Evolutionary conservation across 2,113 vertebrate genomes (phyloP), one percentile per base, ranked within the genome.

Genomic region (Geococcyx californianus): DNA sequence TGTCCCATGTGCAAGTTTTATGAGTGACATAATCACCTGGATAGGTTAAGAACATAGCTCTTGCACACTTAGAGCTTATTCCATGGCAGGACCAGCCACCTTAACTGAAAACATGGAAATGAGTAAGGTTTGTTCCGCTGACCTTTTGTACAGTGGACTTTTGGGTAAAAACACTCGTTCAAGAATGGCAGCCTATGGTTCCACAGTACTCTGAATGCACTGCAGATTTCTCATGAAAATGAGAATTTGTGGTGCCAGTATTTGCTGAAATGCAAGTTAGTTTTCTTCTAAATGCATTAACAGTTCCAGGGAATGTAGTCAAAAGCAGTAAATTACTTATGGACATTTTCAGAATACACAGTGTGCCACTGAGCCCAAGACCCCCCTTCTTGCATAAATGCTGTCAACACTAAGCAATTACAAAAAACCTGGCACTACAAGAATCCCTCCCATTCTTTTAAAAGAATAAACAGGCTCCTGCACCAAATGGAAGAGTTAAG

Each of bases 131-230:
- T 10, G 5, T 68, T 89, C 26, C 26, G 60, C 15, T 6, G 67
- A 3, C 5, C 7, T 56, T 47, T n/a, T 18, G 10, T 36, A 29
- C 7, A 24, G 38, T 33, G 38, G 64, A 54, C 7, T 23, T 66
- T 45, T 25, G 51, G 26, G 16, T 36, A 16, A 45, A 42, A 73
- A n/a, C 0, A 1, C 6, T 44, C 7, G 6, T 21, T 77, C 49
- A 56, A n/a, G 49, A 93, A 26, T 56, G 38, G 33, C 34, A 80
- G 18, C 23, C 23, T 33, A 7, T 42, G 11, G 20, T 68, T 86
- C 54, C 73, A 26, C 59, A 94, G 5, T 84, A 26, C 23, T 76
- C 16, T 77, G 49, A 17, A 47, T 44, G 7, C 64, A 26, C 51
- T 76, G 13, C 14, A 26, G 29, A n/a, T 36, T 93, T 80, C 67